Evolutionary conservation across 1,140 invertebrate genomes (phyloP), one percentile per base, ranked within the genome.

Genomic region (Micrasema minimum): DNA sequence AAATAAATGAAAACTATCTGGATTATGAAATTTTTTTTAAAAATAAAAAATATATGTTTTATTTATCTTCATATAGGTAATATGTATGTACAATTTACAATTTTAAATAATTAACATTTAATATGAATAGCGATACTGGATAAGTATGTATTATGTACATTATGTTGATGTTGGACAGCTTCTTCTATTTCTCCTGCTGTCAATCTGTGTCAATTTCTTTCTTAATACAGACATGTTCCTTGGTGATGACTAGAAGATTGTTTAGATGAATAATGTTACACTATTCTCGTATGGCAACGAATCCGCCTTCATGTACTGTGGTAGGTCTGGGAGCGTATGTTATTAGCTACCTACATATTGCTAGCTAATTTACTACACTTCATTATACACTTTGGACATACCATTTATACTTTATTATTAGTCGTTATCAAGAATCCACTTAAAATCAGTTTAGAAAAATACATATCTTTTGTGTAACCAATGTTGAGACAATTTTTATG

Each of bases 11-110:
- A 66, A 66, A 66, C 65, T 48, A 53, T 55, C 16, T 55, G 59
- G 31, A 26, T 55, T 53, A 67, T 67, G 65, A 67, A 48, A 69
- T 22, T 61, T 61, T 61, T 45, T 45, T 62, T 69, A 61, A 69
- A 69, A 74, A 74, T 69, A 69, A 75, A 75, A 74, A 75, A 71
- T 75, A 75, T 71, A 75, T 68, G 57, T 71, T 69, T 68, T 37
- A 62, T 64, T 65, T 53, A 67, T 65, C 38, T 74, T 67, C 67
- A 75, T 71, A 71, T 74, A 70, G 66, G 55, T 71, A 71, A 69
- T 71, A 72, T 75, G 62, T 75, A 75, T 75, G 51, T 75, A 75
- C 73, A 75, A 72, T 75, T 75, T 75, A 75, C 73, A 75, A n/a
- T 62, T 72, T 75, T 72, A 69, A 75, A 75, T 75, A 75, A 75